Conservation (phyloP, 2,797 vertebrate genomes). For the Hipposideros larvatus region DNA sequence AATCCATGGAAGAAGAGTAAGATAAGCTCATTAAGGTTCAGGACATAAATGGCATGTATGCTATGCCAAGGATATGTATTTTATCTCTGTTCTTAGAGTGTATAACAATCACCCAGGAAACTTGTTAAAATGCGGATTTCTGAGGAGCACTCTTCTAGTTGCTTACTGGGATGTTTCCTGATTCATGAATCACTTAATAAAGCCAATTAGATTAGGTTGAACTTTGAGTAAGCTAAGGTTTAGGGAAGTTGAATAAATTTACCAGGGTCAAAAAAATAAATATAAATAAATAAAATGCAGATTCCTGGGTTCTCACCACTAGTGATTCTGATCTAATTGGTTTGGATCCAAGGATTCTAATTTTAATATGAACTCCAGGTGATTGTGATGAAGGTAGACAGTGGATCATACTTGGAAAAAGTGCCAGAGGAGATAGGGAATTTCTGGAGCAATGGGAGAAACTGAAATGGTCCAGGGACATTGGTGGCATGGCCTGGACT, state of each 20-base stretch:
- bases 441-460: neutral
- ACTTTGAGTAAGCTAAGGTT: too few species aligned
- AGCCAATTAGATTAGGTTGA: too few species aligned
- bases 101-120: neutral
- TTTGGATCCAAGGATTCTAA: neutral
- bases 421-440: neutral
- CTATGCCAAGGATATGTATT: neutral
- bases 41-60: neutral
- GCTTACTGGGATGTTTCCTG: too few species aligned
- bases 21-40: neutral
- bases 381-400: neutral
- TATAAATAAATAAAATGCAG: neutral
- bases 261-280: too few species aligned
- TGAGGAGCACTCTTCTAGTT: neutral
- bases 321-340: neutral
- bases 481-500: neutral
- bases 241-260: too few species aligned
- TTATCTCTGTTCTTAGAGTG: neutral
- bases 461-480: neutral
- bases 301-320: neutral
- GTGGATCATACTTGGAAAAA: neutral
- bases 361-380: conserved; percentile 4
- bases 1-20: neutral
- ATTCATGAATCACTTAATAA: too few species aligned
- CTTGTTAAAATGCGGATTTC: neutral